Evolutionary conservation across 1,140 invertebrate genomes (phyloP), one percentile per base, ranked within the genome.

Genomic region (Elymnias hypermnestra): DNA sequence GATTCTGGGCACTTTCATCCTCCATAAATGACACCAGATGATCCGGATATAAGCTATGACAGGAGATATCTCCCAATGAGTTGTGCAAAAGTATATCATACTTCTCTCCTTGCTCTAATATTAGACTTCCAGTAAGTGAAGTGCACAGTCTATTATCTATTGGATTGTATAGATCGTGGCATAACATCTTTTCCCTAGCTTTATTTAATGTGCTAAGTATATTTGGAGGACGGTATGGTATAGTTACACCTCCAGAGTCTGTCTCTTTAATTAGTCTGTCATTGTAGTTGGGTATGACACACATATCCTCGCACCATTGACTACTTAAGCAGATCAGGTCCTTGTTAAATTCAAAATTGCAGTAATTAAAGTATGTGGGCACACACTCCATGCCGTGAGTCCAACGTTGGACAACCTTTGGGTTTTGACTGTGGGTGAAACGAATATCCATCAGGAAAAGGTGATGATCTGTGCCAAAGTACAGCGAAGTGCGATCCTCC

Each of bases 291-390:
- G 63, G 62, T 7, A 82, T 40, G 2, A 85, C 53, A 44, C 76
- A 81, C 60, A 75, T 70, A 49, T 85, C 78, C 21, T 77, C 75
- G 52, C 70, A 75, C 78, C 81, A 83, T 25, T 83, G 81, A 40
- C 81, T 82, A 21, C 63, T 64, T 4, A 85, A 35, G 43, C 67
- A 65, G 2, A 83, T 53, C 5, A 83, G 42, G 35, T 83, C 72
- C 25, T 72, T 76, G 36, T 65, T 62, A 13, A 54, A 54, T 44
- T 76, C 73, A 29, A 66, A 73, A 15, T 61, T 50, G 13, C 63
- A 64, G 5, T 70, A 49, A 0, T 63, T 45, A 9, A 83, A 53
- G 28, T 79, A 83, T n/a, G 63, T 65, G 0, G 78, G 76, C 0
- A 56, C 40, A 37, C 61, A 74, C 14, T 72, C 61, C 75, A 83